Percentiles rank a stretch among this genome's conserved stretches.
Conservation (phyloP, 2,797 vertebrate species). For the Propithecus perrieri region DNA sequence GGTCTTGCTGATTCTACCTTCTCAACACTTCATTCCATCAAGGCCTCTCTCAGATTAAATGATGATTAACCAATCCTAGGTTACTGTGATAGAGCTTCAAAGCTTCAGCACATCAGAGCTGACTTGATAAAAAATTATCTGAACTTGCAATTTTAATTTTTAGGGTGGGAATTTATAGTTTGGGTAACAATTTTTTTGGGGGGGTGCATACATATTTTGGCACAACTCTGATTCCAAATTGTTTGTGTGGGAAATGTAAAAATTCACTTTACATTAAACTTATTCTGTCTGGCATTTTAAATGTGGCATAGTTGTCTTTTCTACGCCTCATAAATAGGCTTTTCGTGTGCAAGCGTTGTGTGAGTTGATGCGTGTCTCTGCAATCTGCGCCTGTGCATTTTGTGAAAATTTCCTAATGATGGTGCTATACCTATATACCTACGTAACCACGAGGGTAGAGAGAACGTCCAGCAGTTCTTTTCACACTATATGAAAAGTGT, state of each 20-base stretch:
- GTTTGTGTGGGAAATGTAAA: neutral
- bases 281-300: neutral
- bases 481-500: neutral
- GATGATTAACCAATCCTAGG: neutral
- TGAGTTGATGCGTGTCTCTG: neutral
- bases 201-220: neutral
- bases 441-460: neutral
- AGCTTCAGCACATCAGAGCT: neutral
- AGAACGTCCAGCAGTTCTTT: neutral
- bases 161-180: neutral
- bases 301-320: neutral
- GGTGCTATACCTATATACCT: neutral
- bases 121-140: neutral
- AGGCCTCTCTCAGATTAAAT: neutral
- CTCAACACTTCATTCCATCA: neutral
- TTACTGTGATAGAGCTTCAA: neutral
- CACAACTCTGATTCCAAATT: neutral
- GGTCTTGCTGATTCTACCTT: neutral
- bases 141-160: neutral
- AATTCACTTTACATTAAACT: neutral
- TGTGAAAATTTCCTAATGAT: neutral
- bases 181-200: neutral
- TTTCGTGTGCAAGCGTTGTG: rapidly evolving
- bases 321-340: neutral
- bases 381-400: neutral